Evolutionary conservation across 2,888 invertebrate species (phyloP).

Genomic region (Margaritifera margaritifera): DNA sequence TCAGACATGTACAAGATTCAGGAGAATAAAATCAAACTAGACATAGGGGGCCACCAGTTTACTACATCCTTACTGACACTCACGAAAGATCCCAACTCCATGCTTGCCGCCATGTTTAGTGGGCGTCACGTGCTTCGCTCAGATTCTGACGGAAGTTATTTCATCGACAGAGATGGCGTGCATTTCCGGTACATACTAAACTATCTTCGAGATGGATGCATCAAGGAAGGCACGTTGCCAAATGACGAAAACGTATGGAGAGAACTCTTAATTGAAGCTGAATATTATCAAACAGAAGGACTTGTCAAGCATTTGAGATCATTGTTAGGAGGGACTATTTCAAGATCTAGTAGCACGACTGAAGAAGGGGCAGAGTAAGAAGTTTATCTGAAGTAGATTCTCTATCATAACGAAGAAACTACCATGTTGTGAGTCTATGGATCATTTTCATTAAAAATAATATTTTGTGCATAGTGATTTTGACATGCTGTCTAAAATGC

Average conservation of each 20-base stretch:
- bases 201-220: constrained; percentile 61
- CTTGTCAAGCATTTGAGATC: constrained; percentile 52
- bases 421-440: too few species aligned
- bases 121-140: constrained; percentile 61
- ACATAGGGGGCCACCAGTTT: constrained; percentile 64
- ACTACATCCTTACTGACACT: constrained; percentile 64
- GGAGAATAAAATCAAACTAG: constrained; percentile 63
- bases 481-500: too few species aligned
- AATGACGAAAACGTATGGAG: constrained; percentile 53
- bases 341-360: constrained; percentile 28
- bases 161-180: constrained; percentile 65
- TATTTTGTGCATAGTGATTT: too few species aligned
- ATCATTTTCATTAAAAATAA: too few species aligned
- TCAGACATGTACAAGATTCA: constrained; percentile 61
- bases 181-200: constrained; percentile 65
- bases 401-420: too few species aligned
- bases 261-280: constrained; percentile 63
- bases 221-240: constrained; percentile 65
- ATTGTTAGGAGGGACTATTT: constrained; percentile 32
- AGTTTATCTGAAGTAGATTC: too few species aligned
- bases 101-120: constrained; percentile 67
- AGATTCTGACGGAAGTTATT: constrained; percentile 64
- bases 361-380: too few species aligned
- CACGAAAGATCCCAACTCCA: constrained; percentile 58
- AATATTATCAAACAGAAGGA: constrained; percentile 62